A percentile compares a stretch with the other conserved stretches of the same genome.
These are phyloP conservation scores for Ametastegia equiseti DNA, from an alignment of 2,888 invertebrate species.

Conservation along the genomic window DNA sequence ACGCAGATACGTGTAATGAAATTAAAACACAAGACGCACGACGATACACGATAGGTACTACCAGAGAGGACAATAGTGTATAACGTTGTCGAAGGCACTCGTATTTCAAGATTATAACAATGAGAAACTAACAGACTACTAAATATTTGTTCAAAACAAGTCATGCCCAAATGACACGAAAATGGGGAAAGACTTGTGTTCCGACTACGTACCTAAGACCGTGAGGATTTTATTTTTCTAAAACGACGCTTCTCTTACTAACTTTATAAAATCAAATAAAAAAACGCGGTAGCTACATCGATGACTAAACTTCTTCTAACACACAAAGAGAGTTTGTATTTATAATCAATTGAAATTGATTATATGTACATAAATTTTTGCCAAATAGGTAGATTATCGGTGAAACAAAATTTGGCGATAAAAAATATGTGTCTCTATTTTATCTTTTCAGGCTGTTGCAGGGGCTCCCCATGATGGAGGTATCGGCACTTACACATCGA, in stretches of 20 bases:
- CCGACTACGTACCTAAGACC: no score
- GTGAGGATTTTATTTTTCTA: no score
- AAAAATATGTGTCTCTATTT: background rate
- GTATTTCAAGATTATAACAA: constrained; percentile 1
- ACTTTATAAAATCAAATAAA: no score
- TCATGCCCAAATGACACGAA: no score
- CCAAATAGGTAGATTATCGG: no score
- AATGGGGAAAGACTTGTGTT: no score
- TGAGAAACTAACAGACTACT: background rate
- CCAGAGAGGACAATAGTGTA: constrained; percentile 7
- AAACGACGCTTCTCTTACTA: background rate
- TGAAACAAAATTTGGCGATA: background rate
- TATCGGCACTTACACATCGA: no score
- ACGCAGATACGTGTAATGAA: background rate
- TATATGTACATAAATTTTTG: background rate
- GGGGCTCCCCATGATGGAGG: no score
- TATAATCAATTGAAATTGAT: no score
- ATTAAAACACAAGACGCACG: constrained; percentile 4
- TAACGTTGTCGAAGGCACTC: constrained; percentile 3
- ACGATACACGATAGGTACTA: constrained; percentile 7
- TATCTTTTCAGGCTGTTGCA: no score
- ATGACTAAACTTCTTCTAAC: background rate
- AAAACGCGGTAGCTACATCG: background rate
- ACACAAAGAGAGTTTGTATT: background rate
- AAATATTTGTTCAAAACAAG: background rate